Evolutionary conservation across 2,113 vertebrate genomes (phyloP), one percentile per base, ranked within the genome.

Genomic region (Lepus timidus): DNA sequence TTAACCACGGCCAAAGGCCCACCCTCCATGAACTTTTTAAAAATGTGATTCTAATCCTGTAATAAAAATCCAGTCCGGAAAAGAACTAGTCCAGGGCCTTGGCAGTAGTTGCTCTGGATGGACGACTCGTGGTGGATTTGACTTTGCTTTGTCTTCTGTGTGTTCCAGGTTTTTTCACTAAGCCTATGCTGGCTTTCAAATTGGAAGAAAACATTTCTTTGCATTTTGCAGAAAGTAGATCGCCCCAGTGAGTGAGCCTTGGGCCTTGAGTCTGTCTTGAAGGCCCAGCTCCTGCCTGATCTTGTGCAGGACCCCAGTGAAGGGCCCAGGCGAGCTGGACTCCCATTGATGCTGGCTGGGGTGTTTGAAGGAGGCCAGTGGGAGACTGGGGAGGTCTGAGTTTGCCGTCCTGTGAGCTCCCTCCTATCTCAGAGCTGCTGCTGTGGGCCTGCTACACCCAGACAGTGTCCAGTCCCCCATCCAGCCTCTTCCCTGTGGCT

Each of bases 141-240:
- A 87, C 17, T 73, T 71, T 71, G 39, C 44, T 82, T 62, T 68
- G 74, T 80, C 74, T 78, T 71, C 44, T 61, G 4, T 61, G 14
- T 55, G 74, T 62, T 22, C 25, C 78, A 65, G 31, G 19, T 62
- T 6, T 89, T 79, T 88, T 78, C 19, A 44, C 31, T 55, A 67
- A 75, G 12, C 8, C 22, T 49, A 74, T 85, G 67, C 78, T 78
- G 14, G 16, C 70, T 88, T 65, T 20, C 9, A 58, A 6, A 36
- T 49, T 70, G 19, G 44, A 55, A 90, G 64, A 10, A 80, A 51
- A 80, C 67, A 61, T 11, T 82, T 95, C 55, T 52, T 80, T 79
- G 25, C 13, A 33, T 17, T 93, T 86, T 9, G 49, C 67, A 89
- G 29, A 67, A 25, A 31, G 85, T 76, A 64, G 23, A 81, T 84